Evolutionary conservation across 2,113 vertebrate species (phyloP).

Genomic region (Indicator maculatus): DNA sequence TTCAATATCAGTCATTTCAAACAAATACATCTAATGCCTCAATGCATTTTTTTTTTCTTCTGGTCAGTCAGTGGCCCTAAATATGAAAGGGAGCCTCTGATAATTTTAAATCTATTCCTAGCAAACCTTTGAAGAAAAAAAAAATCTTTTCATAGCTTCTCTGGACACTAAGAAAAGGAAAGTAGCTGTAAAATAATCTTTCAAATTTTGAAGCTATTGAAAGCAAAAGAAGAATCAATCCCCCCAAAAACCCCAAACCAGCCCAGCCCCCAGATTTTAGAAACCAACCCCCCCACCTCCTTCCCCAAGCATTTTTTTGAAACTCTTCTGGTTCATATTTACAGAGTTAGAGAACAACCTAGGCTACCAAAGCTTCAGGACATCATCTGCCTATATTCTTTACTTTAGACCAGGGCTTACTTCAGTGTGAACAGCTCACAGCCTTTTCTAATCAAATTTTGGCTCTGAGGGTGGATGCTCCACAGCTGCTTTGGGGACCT

Average conservation of each 20-base stretch:
- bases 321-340: background rate
- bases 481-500: background rate
- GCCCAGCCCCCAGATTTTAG: background rate
- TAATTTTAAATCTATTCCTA: constrained; percentile 23
- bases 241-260: fast-evolving
- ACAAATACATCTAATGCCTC: constrained; percentile 13
- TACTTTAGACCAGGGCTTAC: background rate
- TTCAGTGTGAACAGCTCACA: background rate
- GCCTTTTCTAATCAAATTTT: background rate
- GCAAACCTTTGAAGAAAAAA: background rate
- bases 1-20: constrained; percentile 39
- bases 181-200: background rate
- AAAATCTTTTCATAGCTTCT: background rate
- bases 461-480: background rate
- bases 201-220: background rate
- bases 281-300: background rate
- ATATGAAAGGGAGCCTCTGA: background rate
- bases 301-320: background rate
- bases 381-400: background rate
- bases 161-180: background rate
- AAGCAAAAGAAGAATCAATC: background rate
- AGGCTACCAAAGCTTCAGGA: background rate
- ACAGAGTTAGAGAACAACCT: background rate
- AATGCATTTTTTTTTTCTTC: background rate
- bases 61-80: background rate